phyloP scores from a whole-genome alignment of 2,113 vertebrate genomes.

The Platysteira castanea region DNA sequence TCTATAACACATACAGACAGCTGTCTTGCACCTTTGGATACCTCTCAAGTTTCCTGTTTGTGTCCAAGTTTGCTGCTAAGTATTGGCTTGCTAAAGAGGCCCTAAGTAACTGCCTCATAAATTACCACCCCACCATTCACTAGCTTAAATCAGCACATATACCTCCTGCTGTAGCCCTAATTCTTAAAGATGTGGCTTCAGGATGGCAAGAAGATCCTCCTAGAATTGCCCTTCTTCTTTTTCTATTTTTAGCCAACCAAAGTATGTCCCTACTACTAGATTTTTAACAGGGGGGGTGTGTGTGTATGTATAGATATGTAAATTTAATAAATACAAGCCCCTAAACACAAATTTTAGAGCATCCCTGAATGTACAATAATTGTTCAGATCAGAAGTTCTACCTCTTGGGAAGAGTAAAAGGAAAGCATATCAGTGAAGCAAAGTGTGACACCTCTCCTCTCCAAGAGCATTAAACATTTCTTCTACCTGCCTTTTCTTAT shows the following conservation, averaged over 20 bases:
- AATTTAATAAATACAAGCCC: not conserved
- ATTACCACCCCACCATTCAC: not conserved
- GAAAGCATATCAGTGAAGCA: not conserved
- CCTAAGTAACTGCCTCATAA: not conserved
- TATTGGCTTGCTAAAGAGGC: not conserved
- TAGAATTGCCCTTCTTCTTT: not conserved
- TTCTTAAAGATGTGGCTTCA: not conserved
- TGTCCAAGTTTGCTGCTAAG: not conserved
- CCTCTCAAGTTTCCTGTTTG: not conserved
- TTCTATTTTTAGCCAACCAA: not conserved
- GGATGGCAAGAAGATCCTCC: not conserved
- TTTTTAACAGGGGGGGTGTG: not conserved
- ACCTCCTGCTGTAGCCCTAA: not conserved
- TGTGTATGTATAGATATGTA: no score
- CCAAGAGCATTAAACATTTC: not conserved
- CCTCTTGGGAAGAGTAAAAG: not conserved
- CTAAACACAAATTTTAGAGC: not conserved
- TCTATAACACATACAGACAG: not conserved
- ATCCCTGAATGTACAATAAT: fast-evolving
- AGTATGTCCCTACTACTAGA: not conserved
- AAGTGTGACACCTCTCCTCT: not conserved
- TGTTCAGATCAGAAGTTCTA: not conserved
- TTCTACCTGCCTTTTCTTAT: not conserved
- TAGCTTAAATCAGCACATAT: not conserved
- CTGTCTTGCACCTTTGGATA: not conserved